phyloP scores from a whole-genome alignment of 1,140 invertebrate species.

The Leptestheria dahalacensis region DNA sequence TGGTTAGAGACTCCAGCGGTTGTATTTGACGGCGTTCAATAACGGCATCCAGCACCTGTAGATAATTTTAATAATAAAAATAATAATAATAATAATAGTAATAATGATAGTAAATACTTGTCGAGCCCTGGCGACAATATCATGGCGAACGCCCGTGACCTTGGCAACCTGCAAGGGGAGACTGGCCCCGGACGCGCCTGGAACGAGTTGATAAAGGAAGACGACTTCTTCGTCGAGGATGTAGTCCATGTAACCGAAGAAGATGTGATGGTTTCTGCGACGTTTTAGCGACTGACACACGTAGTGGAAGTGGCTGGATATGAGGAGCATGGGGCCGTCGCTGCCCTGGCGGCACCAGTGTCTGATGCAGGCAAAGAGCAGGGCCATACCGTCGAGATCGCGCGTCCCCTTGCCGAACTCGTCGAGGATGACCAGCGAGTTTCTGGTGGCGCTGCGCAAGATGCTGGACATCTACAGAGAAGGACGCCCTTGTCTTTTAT shows the following conservation, averaged over 20 bases:
- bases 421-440: slow-evolving; percentile 67
- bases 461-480: slow-evolving; percentile 55
- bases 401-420: slow-evolving; percentile 84
- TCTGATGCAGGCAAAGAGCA: slow-evolving; percentile 47
- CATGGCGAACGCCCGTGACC: slow-evolving; percentile 29
- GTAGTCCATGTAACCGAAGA: slow-evolving; percentile 39
- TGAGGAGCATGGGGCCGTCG: slow-evolving; percentile 53
- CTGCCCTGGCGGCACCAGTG: slow-evolving; percentile 39
- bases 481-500: too few species aligned
- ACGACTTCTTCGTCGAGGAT: slow-evolving; percentile 38
- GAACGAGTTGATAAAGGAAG: slow-evolving; percentile 41
- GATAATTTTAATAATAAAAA: neutral
- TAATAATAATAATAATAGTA: neutral
- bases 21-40: neutral
- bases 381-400: slow-evolving; percentile 50
- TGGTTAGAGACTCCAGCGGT: neutral
- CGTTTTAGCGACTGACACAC: slow-evolving; percentile 38
- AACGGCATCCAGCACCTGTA: neutral
- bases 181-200: slow-evolving; percentile 36
- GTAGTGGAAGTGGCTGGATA: slow-evolving; percentile 59
- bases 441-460: slow-evolving; percentile 41
- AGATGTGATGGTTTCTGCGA: slow-evolving; percentile 7
- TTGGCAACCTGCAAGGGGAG: slow-evolving; percentile 38
- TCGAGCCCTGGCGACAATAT: slow-evolving; percentile 27
- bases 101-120: slow-evolving; percentile 24